Conservation (phyloP, 2,797 vertebrate species). For the Dendrocincla fuliginosa region DNA sequence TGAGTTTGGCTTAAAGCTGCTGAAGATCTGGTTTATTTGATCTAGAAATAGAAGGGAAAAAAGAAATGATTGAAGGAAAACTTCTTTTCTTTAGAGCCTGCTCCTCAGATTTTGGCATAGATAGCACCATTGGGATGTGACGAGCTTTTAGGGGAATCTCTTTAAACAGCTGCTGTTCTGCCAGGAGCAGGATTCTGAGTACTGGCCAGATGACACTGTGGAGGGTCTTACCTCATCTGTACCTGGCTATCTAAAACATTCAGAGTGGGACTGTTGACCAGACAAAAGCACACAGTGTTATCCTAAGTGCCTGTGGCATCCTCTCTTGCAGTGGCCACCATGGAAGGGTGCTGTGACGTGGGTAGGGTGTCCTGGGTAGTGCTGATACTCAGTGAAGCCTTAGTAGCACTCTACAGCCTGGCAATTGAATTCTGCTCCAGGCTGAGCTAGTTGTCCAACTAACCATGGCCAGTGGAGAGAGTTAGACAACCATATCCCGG, state of each 20-base stretch:
- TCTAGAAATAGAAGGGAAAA: background rate
- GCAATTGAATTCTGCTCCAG: background rate
- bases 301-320: background rate
- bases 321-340: background rate
- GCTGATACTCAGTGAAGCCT: background rate
- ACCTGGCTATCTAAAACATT: background rate
- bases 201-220: background rate
- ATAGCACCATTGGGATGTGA: background rate
- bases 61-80: background rate
- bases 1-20: background rate
- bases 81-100: background rate
- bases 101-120: background rate
- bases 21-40: background rate
- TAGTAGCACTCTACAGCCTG: background rate
- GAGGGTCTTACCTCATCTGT: background rate
- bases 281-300: background rate
- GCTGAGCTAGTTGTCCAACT: background rate
- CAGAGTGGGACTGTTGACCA: background rate
- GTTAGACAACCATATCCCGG: background rate
- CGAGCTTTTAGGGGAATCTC: background rate
- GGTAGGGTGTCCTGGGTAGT: background rate
- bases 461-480: background rate
- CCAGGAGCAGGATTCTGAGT: background rate
- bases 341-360: background rate
- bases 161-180: background rate